Percentiles rank a stretch among this genome's conserved stretches.
Evolutionary conservation across 2,888 invertebrate genomes (phyloP).

Genomic region (Xylota segnis): DNA sequence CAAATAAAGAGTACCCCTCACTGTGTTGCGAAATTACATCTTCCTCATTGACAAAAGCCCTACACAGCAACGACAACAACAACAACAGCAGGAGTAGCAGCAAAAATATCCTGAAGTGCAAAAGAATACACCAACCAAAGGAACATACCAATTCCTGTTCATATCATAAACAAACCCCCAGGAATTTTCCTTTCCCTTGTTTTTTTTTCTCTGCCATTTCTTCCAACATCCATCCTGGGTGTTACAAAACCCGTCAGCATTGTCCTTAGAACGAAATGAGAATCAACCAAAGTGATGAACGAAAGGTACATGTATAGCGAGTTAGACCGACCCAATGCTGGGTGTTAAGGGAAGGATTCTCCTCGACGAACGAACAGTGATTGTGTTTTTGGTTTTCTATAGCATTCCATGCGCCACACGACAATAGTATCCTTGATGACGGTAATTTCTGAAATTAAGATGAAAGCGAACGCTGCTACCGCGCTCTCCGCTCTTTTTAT

Average conservation of each 20-base stretch:
- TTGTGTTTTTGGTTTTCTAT: conserved; percentile 33
- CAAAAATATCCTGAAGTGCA: conserved; percentile 42
- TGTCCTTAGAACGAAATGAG: conserved; percentile 6
- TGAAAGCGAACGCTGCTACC: conserved; percentile 36
- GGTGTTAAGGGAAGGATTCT: background rate
- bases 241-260: conserved; percentile 17
- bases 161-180: conserved; percentile 48
- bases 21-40: conserved; percentile 40
- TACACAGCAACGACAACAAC: conserved; percentile 1
- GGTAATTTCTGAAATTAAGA: conserved; percentile 57
- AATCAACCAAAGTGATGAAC: conserved; percentile 1
- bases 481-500: conserved; percentile 15
- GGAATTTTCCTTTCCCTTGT: conserved; percentile 7
- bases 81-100: background rate
- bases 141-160: conserved; percentile 50
- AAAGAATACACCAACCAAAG: conserved; percentile 47
- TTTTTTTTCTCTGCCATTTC: background rate
- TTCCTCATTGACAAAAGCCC: conserved; percentile 27
- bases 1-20: conserved; percentile 37
- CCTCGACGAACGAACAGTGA: conserved; percentile 23
- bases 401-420: conserved; percentile 7
- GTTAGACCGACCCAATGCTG: background rate
- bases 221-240: background rate
- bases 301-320: background rate
- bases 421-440: conserved; percentile 46